A percentile compares a stretch with the other conserved stretches of the same genome.
phyloP scores from a whole-genome alignment of 1,140 invertebrate genomes.

The Meloidogyne floridensis region DNA sequence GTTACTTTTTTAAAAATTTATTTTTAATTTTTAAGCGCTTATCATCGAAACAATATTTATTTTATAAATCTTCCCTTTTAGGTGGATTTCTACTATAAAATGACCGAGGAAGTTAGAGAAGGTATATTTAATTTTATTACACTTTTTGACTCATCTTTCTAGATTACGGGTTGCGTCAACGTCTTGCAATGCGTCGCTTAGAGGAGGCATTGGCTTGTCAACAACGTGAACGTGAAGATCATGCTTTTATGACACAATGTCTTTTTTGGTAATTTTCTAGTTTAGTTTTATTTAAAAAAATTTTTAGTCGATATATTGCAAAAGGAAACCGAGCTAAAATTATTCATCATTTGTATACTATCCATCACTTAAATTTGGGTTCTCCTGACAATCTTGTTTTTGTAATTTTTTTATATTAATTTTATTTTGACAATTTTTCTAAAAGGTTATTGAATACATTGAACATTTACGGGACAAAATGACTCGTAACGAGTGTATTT shows the following conservation, averaged over 20 bases:
- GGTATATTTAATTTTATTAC: constrained; percentile 5
- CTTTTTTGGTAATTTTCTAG: constrained; percentile 1
- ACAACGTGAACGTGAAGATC: constrained; percentile 61
- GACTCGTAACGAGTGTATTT: constrained; percentile 64
- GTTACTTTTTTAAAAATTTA: background rate
- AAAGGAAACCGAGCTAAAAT: constrained; percentile 64
- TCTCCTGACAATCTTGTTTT: constrained; percentile 57
- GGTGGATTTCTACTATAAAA: constrained; percentile 61
- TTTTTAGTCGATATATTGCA: constrained; percentile 64
- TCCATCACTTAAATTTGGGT: constrained; percentile 64
- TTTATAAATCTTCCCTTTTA: background rate
- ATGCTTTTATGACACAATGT: constrained; percentile 57
- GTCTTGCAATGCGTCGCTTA: constrained; percentile 63
- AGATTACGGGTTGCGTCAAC: constrained; percentile 51
- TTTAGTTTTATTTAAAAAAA: background rate
- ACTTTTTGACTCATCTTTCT: background rate
- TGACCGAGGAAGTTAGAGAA: constrained; percentile 49
- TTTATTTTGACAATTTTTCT: constrained; percentile 1
- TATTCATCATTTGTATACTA: constrained; percentile 66
- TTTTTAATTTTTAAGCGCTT: too few relatives aligned
- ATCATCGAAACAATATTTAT: background rate
- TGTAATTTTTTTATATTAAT: background rate
- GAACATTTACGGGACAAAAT: constrained; percentile 60
- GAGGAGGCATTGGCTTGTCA: constrained; percentile 63
- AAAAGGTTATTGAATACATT: constrained; percentile 59